phyloP scores from a whole-genome alignment of 2,888 invertebrate genomes.

The Ischnura elegans region DNA sequence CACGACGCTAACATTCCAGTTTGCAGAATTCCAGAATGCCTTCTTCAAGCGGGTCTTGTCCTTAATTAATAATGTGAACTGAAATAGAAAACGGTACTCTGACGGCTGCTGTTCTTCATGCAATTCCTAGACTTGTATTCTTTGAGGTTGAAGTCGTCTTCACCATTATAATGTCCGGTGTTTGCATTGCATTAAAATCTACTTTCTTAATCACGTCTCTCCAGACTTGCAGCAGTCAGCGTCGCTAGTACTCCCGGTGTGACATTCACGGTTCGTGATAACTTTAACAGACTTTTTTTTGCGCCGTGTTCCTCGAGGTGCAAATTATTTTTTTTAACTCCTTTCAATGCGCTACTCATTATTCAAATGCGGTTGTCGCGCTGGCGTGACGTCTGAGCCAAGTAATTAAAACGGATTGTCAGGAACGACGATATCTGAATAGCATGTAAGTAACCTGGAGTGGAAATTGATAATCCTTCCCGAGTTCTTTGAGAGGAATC shows the following conservation, averaged over 20 bases:
- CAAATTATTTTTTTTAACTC: background rate
- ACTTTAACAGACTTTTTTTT: background rate
- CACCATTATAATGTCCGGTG: too few relatives aligned
- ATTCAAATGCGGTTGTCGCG: background rate
- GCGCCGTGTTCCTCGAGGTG: background rate
- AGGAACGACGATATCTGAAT: background rate
- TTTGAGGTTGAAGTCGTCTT: too few relatives aligned
- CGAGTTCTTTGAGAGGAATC: background rate
- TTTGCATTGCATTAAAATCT: too few relatives aligned
- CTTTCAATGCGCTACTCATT: background rate
- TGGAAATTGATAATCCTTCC: background rate
- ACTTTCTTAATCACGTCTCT: background rate
- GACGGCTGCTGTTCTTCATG: too few relatives aligned
- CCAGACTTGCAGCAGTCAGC: too few relatives aligned
- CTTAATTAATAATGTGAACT: too few relatives aligned
- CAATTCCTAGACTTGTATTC: too few relatives aligned
- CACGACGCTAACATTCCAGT: too few relatives aligned
- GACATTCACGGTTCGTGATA: background rate
- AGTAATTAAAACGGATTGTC: background rate
- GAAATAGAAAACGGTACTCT: too few relatives aligned
- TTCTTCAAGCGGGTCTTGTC: too few relatives aligned
- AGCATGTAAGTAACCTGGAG: background rate
- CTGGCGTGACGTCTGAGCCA: background rate
- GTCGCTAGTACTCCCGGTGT: background rate
- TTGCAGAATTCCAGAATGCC: too few relatives aligned